These are phyloP conservation scores for Rhinopomastus cyanomelas DNA, from an alignment of 2,113 vertebrate species.

Conservation along the genomic window DNA sequence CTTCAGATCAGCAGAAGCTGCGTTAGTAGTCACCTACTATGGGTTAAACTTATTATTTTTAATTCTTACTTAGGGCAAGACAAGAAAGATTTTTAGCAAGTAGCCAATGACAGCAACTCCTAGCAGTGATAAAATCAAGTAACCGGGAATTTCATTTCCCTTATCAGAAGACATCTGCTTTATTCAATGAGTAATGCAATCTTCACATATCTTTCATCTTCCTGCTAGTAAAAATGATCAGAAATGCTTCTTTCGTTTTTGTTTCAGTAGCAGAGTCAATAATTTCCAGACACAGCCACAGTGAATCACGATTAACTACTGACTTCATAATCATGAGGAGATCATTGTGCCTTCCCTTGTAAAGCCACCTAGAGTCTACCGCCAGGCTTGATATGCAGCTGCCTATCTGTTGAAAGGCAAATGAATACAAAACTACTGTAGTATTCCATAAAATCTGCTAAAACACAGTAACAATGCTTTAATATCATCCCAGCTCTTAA, in stretches of 20 bases:
- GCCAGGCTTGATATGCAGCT: not conserved
- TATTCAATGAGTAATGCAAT: not conserved
- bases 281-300: not conserved
- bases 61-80: not conserved
- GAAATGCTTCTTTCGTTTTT: not conserved
- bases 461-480: not conserved
- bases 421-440: not conserved
- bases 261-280: not conserved
- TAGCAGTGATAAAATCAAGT: not conserved
- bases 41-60: not conserved
- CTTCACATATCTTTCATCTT: not conserved
- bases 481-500: not conserved
- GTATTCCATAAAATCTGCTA: not conserved
- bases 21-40: not conserved
- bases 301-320: not conserved
- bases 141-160: not conserved
- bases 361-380: not conserved
- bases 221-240: fast-evolving
- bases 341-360: not conserved
- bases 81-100: not conserved
- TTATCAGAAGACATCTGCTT: not conserved
- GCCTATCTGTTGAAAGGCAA: not conserved
- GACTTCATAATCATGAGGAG: not conserved
- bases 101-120: not conserved
- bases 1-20: not conserved